Conservation (phyloP, 2,888 invertebrate species). For the Meiosimyza platycephala region DNA sequence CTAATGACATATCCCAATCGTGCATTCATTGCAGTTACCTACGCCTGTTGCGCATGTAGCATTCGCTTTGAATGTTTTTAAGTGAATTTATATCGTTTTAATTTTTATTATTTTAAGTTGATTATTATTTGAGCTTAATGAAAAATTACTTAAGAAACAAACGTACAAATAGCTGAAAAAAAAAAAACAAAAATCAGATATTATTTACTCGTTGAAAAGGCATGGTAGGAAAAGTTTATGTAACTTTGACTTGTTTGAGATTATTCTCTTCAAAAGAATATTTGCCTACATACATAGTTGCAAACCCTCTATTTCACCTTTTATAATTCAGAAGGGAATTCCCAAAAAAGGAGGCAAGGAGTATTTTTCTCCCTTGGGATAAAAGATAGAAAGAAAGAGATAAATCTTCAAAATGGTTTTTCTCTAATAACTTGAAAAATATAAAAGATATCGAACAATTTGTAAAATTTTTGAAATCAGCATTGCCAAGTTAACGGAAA, state of each 20-base stretch:
- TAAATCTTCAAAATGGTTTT: no score
- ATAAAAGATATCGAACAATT: no score
- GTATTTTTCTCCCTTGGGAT: no score
- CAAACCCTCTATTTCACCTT: no score
- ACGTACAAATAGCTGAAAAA: not conserved
- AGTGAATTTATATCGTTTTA: conserved; percentile 3
- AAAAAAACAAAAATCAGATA: not conserved
- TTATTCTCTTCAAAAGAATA: not conserved
- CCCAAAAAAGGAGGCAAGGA: no score
- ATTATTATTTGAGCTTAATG: conserved; percentile 15
- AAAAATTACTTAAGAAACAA: conserved; percentile 15
- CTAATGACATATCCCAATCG: not conserved
- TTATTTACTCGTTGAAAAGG: not conserved
- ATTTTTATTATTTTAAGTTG: conserved; percentile 11
- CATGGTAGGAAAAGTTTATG: no score
- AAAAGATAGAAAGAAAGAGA: no score
- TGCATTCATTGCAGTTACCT: not conserved
- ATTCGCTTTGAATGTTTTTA: not conserved
- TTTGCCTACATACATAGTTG: not conserved
- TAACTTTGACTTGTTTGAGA: not conserved
- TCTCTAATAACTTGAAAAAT: no score
- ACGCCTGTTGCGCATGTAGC: conserved; percentile 4
- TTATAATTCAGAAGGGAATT: no score
- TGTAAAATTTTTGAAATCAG: no score
- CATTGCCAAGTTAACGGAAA: no score